Evolutionary conservation across 2,888 invertebrate species (phyloP).

Genomic region (Temnothorax rugatulus): DNA sequence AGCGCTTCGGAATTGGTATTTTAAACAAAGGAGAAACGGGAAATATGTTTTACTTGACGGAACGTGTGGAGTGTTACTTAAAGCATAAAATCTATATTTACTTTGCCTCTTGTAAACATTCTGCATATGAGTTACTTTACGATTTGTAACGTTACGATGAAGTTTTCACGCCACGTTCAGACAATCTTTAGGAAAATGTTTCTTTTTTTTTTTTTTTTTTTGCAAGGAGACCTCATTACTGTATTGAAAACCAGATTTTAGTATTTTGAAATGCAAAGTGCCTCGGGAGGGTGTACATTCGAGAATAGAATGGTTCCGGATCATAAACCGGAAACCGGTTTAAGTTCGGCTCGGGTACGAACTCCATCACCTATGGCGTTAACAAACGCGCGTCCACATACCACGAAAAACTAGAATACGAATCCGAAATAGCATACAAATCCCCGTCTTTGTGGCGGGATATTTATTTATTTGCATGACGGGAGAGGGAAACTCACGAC

Average conservation of each 20-base stretch:
- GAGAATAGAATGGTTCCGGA: constrained; percentile 41
- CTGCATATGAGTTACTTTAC: not conserved
- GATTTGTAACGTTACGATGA: not conserved
- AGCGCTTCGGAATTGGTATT: not conserved
- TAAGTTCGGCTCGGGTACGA: constrained; percentile 25
- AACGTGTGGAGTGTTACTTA: not conserved
- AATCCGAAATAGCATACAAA: not conserved
- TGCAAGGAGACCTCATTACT: not conserved
- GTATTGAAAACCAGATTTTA: not conserved
- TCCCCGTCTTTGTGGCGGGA: not conserved
- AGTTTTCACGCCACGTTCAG: not conserved
- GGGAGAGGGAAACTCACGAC: not conserved
- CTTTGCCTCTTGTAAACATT: not conserved
- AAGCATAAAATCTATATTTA: constrained; percentile 17
- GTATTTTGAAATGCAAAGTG: constrained; percentile 41
- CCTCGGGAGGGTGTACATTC: constrained; percentile 15
- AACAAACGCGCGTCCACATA: constrained; percentile 1
- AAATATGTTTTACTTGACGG: not conserved
- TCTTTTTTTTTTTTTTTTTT: not conserved
- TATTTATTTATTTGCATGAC: not conserved
- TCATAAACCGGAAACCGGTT: constrained; percentile 50
- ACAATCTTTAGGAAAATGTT: not conserved
- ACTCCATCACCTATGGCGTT: constrained; percentile 31
- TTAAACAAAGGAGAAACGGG: constrained; percentile 27
- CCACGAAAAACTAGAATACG: not conserved